Evolutionary conservation across 2,113 vertebrate genomes (phyloP).

Genomic region (Motacilla tschutschensis): DNA sequence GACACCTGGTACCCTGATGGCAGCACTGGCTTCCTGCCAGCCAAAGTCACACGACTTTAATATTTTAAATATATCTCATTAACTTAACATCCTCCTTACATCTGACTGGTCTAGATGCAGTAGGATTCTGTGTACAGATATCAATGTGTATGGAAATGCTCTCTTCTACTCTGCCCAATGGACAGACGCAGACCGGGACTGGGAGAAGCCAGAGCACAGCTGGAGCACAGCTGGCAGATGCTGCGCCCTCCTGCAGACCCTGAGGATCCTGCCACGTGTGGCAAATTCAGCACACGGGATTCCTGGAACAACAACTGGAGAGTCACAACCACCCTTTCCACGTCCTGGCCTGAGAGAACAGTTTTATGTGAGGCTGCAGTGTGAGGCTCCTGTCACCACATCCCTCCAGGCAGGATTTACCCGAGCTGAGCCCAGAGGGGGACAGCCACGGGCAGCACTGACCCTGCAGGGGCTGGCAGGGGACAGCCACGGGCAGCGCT

Average conservation of each 20-base stretch:
- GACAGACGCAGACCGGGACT: neutral
- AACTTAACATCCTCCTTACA: neutral
- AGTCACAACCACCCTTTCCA: accelerated
- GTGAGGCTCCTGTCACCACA: accelerated
- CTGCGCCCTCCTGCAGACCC: neutral
- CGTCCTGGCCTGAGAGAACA: neutral
- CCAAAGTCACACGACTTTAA: neutral
- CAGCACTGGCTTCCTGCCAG: neutral
- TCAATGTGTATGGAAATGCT: neutral
- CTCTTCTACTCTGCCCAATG: accelerated
- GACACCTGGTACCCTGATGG: neutral
- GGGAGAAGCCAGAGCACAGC: neutral
- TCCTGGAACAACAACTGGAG: neutral
- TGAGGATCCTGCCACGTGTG: accelerated
- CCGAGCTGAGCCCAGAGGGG: neutral
- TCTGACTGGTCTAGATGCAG: neutral
- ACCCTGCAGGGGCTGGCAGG: too few relatives aligned
- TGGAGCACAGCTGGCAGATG: neutral
- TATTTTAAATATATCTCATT: neutral
- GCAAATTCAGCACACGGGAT: accelerated
- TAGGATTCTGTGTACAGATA: neutral
- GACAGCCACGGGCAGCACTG: too few relatives aligned
- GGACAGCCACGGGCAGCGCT: too few relatives aligned
- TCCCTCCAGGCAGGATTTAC: accelerated
- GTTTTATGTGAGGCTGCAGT: accelerated